These are phyloP conservation scores for Coreoperca whiteheadi DNA, from an alignment of 2,113 vertebrate genomes.

Conservation along the genomic window DNA sequence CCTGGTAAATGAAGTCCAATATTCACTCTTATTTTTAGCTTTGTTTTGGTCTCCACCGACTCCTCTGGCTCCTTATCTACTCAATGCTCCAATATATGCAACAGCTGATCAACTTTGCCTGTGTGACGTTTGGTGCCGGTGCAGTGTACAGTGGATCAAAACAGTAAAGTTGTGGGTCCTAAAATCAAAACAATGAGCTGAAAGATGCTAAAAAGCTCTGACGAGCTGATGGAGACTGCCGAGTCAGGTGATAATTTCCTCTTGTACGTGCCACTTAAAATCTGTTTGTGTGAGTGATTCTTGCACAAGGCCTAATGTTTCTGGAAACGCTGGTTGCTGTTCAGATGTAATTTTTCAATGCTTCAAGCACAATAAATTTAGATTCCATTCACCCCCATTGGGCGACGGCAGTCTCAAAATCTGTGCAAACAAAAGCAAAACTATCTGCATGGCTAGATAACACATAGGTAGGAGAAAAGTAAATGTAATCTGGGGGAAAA, in stretches of 20 bases:
- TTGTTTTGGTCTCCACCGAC: background rate
- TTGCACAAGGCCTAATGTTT: background rate
- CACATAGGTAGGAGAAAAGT: background rate
- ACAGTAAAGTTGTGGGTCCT: background rate
- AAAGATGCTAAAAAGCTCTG: background rate
- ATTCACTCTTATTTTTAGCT: background rate
- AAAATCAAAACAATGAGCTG: background rate
- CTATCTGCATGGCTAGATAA: background rate
- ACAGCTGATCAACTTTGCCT: too few species aligned
- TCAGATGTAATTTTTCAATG: too few species aligned
- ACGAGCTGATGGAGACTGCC: too few species aligned
- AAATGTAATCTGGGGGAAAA: conserved; percentile 1
- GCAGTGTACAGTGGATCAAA: background rate
- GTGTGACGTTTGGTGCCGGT: background rate
- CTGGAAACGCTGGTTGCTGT: conserved; percentile 1
- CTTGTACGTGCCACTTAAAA: too few species aligned
- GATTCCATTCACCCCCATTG: background rate
- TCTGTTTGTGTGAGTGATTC: too few species aligned
- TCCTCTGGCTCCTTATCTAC: too few species aligned
- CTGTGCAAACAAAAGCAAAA: background rate
- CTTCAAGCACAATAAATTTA: too few species aligned
- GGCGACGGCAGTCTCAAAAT: background rate
- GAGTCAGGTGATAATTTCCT: too few species aligned
- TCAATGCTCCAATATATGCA: too few species aligned
- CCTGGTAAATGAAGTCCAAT: background rate